Evolutionary conservation across 2,888 invertebrate genomes (phyloP).

Genomic region (Pyrgus malvae): DNA sequence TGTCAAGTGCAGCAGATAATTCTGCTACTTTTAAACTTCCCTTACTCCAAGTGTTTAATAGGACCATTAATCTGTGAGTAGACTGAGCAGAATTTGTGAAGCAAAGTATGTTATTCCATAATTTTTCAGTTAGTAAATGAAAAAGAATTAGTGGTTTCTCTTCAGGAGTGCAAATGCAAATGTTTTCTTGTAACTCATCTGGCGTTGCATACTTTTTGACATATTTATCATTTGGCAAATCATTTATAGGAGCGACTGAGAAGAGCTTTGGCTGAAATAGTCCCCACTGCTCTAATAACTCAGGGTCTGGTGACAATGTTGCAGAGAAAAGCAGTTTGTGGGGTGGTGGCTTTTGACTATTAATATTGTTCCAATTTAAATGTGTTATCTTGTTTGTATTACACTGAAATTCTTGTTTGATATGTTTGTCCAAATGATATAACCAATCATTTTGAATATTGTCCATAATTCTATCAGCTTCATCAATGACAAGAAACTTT

Average conservation of each 20-base stretch:
- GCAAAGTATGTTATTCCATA: constrained; percentile 91
- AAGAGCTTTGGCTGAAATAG: constrained; percentile 96
- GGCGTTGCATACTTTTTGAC: constrained; percentile 92
- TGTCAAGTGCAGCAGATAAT: constrained; percentile 84
- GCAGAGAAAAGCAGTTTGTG: constrained; percentile 99
- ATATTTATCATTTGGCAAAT: constrained; percentile 55
- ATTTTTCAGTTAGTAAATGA: constrained; percentile 84
- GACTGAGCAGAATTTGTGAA: constrained; percentile 93
- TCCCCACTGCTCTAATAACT: constrained; percentile 93
- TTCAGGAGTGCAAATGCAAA: constrained; percentile 83
- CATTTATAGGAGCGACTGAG: constrained; percentile 83
- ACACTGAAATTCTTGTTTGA: constrained; percentile 78
- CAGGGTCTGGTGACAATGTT: constrained; percentile 97
- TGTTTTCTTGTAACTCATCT: constrained; percentile 87
- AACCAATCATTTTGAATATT: constrained; percentile 96
- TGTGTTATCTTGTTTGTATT: constrained; percentile 72
- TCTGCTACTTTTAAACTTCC: constrained; percentile 81
- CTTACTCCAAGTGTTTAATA: constrained; percentile 84
- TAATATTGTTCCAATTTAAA: constrained; percentile 75
- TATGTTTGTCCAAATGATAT: constrained; percentile 88
- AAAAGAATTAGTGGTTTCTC: constrained; percentile 91
- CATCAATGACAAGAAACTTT: constrained; percentile 94
- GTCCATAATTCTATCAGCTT: constrained; percentile 97
- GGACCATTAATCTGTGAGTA: constrained; percentile 86
- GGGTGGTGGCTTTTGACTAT: constrained; percentile 78